A percentile compares a stretch with the other conserved stretches of the same genome.
phyloP scores from a whole-genome alignment of 2,888 invertebrate species.

The Diarsia brunnea region DNA sequence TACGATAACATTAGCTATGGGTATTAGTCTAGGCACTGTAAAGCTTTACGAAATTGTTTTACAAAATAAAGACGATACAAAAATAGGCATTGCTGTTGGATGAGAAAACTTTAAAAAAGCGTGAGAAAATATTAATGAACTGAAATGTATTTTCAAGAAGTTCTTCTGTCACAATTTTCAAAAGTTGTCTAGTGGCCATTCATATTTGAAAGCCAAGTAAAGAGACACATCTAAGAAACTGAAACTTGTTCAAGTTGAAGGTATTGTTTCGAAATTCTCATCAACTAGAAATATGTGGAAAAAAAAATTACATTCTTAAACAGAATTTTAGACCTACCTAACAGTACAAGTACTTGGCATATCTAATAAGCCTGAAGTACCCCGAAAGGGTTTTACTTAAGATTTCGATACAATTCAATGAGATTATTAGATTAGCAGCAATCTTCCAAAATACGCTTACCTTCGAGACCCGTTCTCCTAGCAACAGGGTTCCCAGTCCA shows the following conservation, averaged over 20 bases:
- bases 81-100: not conserved
- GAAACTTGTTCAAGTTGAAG: not conserved
- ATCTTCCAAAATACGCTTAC: constrained; percentile 32
- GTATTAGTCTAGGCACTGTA: not conserved
- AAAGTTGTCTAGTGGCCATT: not conserved
- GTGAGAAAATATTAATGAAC: not conserved
- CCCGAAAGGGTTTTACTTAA: not conserved
- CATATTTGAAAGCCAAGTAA: not conserved
- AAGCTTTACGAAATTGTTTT: not conserved
- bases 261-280: constrained; percentile 11
- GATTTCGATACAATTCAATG: constrained; percentile 35
- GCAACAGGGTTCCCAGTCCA: constrained; percentile 33
- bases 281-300: not conserved
- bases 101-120: not conserved
- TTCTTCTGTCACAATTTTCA: not conserved
- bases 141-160: not conserved
- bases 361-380: constrained; percentile 33
- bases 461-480: constrained; percentile 12
- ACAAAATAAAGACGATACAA: not conserved
- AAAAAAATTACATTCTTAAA: not conserved
- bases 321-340: constrained; percentile 1
- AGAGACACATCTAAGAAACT: not conserved
- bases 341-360: constrained; percentile 16
- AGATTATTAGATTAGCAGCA: constrained; percentile 37
- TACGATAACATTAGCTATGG: not conserved